Base-by-base conservation (phyloP, 1,140 invertebrate species). In the Aphelenchoides avenae region DNA sequence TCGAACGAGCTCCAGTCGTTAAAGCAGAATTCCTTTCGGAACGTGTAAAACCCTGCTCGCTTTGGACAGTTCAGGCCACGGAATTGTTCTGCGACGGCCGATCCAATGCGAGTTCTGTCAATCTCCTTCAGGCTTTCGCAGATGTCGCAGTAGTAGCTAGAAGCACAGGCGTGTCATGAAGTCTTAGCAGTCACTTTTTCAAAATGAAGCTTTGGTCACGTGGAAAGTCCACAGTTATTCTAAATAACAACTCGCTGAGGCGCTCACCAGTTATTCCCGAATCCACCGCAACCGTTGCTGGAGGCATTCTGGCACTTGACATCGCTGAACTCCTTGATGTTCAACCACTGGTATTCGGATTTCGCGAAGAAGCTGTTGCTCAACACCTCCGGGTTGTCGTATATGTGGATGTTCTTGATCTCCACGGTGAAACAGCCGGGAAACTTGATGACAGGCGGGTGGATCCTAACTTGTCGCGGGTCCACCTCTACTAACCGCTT, bases 11-110 rank as follows among this genome's bases (percentile, higher is more conserved):
- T 43, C 75, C 75, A 75, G 52, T 75, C 73, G 54, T 77, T 76
- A 48, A 75, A 76, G 44, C 73, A 75, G 37, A 75, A 75, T 40
- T 75, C 72, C 51, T 77, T 77, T 29, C 73, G 52, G 49, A 75
- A 75, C 18, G 75, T 75, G 40, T 76, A 75, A 26, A 70, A 67
- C 6, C 73, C 73, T 6, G 68, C 37, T 51, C 53, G 43, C 36
- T 57, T 51, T 4, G 73, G 73, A 44, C 73, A 75, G 49, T 77
- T 75, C 13, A 75, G 61, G 9, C 70, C 67, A 37, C 57, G 40
- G 44, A 72, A 47, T 30, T 67, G 56, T 41, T 66, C 22, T 4
- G 62, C 52, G 22, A 63, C 44, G 7, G 20, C 30, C 11, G 22
- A 24, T n/a, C 33, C 29, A 27, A 33, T 64, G 2, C n/a, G 22